Evolutionary conservation across 2,113 vertebrate species (phyloP), one percentile per base, ranked within the genome.

Genomic region (Prionailurus viverrinus): DNA sequence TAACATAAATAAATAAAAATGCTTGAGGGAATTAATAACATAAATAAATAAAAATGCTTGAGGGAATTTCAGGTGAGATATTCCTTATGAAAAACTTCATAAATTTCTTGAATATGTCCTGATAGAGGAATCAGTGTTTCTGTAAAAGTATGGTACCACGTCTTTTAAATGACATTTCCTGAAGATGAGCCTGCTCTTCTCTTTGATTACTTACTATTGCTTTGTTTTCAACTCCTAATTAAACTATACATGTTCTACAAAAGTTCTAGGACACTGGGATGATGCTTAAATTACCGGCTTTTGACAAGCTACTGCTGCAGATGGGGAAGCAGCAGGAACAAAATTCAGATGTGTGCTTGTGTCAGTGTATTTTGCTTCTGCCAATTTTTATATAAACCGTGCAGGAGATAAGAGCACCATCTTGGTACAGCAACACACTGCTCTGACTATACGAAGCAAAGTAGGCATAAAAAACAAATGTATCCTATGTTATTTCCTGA

Each of bases 81-180:
- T 45, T 66, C 14, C 36, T 92, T 41, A 58, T 33, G 39, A 66
- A 73, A 84, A 85, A 66, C 41, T 85, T 89, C 10, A 66, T 51
- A 45, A 92, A 91, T 73, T 74, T 80, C 65, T 80, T 58, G 31
- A 63, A 7, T 45, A 66, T 73, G 15, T 53, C 39, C 51, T 27
- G 0, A 13, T 55, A 91, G 5, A 41, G 48, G 13, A 55, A 85
- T 79, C 63, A 33, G 13, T 66, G n/a, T 91, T 78, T 78, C 41
- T 83, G 5, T 87, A 21, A 39, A 94, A 48, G 65, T 6, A 92
- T 80, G 48, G 78, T 29, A 31, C 55, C 33, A 51, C 69, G 29
- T 85, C 45, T 97, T 55, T 89, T 29, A 96, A 96, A 78, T 91
- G 51, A 48, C 39, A 91, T 89, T 66, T 85, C 18, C 73, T 85